Evolutionary conservation across 2,113 vertebrate species (phyloP).

Genomic region (Trinectes maculatus): DNA sequence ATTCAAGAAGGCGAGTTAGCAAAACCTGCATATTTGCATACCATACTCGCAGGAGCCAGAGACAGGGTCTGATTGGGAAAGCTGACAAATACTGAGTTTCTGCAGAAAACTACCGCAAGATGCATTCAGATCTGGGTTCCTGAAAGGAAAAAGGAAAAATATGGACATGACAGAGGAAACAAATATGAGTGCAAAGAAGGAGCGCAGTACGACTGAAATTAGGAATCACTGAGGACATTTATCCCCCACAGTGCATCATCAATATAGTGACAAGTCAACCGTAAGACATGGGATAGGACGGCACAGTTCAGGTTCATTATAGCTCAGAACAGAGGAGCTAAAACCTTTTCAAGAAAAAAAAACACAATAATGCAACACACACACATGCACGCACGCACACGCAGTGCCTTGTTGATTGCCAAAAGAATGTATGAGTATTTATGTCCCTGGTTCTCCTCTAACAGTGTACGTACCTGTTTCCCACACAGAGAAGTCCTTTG

Average conservation of each 20-base stretch:
- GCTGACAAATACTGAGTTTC: constrained; percentile 85
- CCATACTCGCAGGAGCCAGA: constrained; percentile 76
- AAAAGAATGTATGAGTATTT: neutral
- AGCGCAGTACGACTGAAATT: neutral
- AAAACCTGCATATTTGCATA: constrained; percentile 59
- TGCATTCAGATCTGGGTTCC: constrained; percentile 88
- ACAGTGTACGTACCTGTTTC: constrained; percentile 87
- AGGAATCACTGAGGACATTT: constrained; percentile 1
- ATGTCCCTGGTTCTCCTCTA: constrained; percentile 48
- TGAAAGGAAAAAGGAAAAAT: constrained; percentile 62
- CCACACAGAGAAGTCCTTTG: constrained; percentile 88
- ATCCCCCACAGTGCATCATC: neutral
- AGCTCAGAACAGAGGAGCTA: constrained; percentile 36
- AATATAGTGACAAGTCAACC: neutral
- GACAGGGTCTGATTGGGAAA: constrained; percentile 75
- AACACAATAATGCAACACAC: constrained; percentile 1
- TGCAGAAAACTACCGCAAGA: constrained; percentile 89
- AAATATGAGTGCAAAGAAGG: constrained; percentile 1
- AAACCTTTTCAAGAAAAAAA: constrained; percentile 28
- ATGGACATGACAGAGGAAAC: constrained; percentile 5
- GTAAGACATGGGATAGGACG: constrained; percentile 22
- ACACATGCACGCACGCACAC: constrained; percentile 18
- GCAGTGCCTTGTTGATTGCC: constrained; percentile 14
- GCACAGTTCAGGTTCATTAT: constrained; percentile 54
- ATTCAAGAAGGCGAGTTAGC: too few species aligned